phyloP scores from a whole-genome alignment of 92 coral and sea anemone species.

The Porites lobata region DNA sequence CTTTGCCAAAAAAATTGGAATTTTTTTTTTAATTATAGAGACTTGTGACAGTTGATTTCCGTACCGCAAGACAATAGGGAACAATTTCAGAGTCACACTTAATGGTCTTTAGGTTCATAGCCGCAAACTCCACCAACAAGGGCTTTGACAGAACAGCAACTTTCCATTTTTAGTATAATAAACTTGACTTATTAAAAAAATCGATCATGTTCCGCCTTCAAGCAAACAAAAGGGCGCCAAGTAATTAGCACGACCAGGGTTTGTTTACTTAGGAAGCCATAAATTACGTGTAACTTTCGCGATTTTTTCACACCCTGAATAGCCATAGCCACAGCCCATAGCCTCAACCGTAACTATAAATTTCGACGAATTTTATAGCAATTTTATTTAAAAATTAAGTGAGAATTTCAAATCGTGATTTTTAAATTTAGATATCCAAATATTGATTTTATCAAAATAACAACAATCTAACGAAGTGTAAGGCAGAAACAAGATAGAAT shows the following conservation, averaged over 20 bases:
- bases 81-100: slow-evolving; percentile 68
- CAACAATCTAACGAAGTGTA: no score
- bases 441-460: no score
- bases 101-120: slow-evolving; percentile 51
- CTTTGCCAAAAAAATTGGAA: no score
- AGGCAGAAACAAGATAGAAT: no score
- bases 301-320: no score
- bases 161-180: slow-evolving; percentile 51
- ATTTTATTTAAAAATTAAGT: no score
- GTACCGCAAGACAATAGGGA: slow-evolving; percentile 64
- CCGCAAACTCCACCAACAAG: slow-evolving; percentile 59
- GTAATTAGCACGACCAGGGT: not conserved
- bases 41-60: slow-evolving; percentile 51
- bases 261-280: not conserved
- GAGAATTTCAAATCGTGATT: no score
- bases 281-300: no score
- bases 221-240: not conserved
- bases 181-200: not conserved
- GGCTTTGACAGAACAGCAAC: slow-evolving; percentile 67
- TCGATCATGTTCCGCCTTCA: not conserved
- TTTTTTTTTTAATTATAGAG: not conserved
- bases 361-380: no score
- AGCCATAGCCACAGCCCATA: no score
- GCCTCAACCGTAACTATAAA: no score
- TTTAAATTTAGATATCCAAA: no score